Base-by-base conservation (phyloP, 2,888 invertebrate genomes). In the Heterodera filipjevi region DNA sequence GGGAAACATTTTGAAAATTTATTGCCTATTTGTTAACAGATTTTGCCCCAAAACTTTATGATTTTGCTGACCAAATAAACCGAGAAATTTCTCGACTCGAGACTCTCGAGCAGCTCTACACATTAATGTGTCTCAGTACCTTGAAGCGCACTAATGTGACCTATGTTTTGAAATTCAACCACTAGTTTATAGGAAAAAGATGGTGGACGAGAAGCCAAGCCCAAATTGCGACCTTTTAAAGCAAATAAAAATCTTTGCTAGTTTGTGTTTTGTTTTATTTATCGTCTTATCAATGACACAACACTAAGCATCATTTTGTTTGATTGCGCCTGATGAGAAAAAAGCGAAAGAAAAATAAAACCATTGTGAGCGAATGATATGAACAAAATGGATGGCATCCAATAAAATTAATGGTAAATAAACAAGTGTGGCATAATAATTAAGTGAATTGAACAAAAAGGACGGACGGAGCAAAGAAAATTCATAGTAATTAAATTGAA, bases 271-370 rank as follows among this genome's bases (percentile, higher is more conserved):
- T 39, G 39, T 27, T 59, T n/a, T 59, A 53, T 27, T 59, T 59
- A 59, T 59, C 27, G 27, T 59, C 59, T 22, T 10, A 53, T 22
- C 27, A 12, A 59, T 10, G 22, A 27, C 27, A 22, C 10, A 59
- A n/a, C 8, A 27, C 27, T 59, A 59, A 59, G 59, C 27, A 59
- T 59, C 27, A 53, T 59, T 49, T 59, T n/a, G 59, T 27, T 27
- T 59, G 59, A 59, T 59, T 59, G 59, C 59, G 59, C 59, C 3
- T 59, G 59, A 59, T 59, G 59, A 59, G 59, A 59, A 59, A 22
- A n/a, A 59, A 53, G 59, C 59, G 59, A 10, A 27, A 10, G 22
- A 53, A 59, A 59, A n/a, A 27, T n/a, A 27, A 59, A 59, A 27
- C 59, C 27, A 22, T 27, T 59, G 22, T 59, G 59, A 59, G 59